A percentile compares a stretch with the other conserved stretches of the same genome.
Conservation (phyloP, 2,797 vertebrate genomes). For the Pseudopleuronectes americanus region DNA sequence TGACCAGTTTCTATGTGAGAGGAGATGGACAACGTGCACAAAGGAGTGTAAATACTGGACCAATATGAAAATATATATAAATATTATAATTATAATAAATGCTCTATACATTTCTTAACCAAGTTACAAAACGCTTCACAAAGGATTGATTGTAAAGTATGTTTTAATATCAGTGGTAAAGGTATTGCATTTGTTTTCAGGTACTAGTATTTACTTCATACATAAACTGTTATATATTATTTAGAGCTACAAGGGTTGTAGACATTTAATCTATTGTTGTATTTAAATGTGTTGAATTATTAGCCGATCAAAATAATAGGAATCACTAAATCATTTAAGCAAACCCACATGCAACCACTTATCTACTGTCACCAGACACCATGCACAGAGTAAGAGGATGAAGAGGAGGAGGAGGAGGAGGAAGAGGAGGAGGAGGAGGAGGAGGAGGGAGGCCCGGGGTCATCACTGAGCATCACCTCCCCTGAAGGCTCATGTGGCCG, state of each 20-base stretch:
- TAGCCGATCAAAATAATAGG: no score
- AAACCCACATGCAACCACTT: constrained; percentile 11
- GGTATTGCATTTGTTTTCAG: no score
- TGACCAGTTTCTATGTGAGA: constrained; percentile 13
- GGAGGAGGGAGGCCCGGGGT: constrained; percentile 37
- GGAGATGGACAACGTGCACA: not conserved
- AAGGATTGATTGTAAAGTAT: no score
- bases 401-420: not conserved
- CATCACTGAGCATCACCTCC: constrained; percentile 57
- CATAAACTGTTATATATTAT: not conserved
- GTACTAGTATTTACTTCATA: no score
- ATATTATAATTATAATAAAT: no score
- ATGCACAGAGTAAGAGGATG: not conserved
- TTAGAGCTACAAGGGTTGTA: not conserved
- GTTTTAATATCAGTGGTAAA: no score
- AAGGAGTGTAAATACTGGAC: not conserved
- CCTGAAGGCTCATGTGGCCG: constrained; percentile 56
- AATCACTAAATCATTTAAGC: constrained; percentile 4
- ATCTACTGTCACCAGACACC: constrained; percentile 32
- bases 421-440: constrained; percentile 6
- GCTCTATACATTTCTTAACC: no score
- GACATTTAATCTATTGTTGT: no score
- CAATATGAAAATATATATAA: not conserved
- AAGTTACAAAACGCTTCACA: no score
- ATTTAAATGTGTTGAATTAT: no score